Conservation (phyloP, 2,888 invertebrate genomes). For the Melangyna quadrimaculata region DNA sequence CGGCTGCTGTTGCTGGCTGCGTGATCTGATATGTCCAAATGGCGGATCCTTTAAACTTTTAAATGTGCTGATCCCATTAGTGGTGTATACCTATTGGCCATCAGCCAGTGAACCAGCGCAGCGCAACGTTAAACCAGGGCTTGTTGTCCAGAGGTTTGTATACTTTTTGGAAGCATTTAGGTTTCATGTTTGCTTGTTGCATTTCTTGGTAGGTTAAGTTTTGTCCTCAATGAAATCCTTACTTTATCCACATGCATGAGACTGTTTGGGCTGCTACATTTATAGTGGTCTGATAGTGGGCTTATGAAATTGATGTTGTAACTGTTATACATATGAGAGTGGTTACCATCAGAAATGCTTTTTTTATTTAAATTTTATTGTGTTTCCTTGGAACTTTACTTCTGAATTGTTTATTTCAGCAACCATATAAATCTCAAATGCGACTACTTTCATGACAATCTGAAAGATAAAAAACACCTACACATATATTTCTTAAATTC, state of each 20-base stretch:
- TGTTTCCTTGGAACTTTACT: not conserved
- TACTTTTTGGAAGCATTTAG: constrained; percentile 19
- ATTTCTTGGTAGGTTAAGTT: not conserved
- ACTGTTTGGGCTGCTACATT: not conserved
- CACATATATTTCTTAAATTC: fast-evolving
- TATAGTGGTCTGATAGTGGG: constrained; percentile 33
- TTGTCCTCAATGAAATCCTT: constrained; percentile 46
- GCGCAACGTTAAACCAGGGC: too few relatives aligned
- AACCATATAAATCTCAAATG: too few relatives aligned
- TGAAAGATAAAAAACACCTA: too few relatives aligned
- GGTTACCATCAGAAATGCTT: not conserved
- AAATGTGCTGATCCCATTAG: constrained; percentile 47
- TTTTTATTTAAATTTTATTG: not conserved
- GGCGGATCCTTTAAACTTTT: constrained; percentile 47
- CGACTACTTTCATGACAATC: too few relatives aligned
- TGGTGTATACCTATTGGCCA: constrained; percentile 6
- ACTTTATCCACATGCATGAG: not conserved
- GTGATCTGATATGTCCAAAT: constrained; percentile 56
- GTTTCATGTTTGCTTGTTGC: constrained; percentile 5
- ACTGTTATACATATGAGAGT: not conserved
- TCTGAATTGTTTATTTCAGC: not conserved
- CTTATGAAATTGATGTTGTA: not conserved
- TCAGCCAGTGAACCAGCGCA: not conserved
- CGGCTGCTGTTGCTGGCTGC: constrained; percentile 49
- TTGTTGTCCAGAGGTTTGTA: not conserved